Percentiles rank a stretch among this genome's conserved stretches.
Conservation (phyloP, 2,113 vertebrate genomes). For the Malurus melanocephalus region DNA sequence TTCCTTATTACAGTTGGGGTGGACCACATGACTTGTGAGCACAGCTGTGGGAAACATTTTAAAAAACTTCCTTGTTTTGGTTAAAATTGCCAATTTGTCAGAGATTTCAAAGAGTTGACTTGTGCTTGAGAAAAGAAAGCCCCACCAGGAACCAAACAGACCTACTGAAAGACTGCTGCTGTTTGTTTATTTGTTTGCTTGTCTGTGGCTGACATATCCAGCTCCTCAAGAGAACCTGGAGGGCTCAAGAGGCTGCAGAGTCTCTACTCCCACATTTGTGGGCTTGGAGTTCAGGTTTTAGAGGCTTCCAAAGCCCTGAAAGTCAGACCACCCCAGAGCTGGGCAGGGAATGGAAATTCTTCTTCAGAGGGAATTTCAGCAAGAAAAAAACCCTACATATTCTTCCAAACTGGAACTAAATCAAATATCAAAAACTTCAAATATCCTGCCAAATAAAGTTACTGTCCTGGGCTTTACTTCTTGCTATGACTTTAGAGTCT, state of each 20-base stretch:
- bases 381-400: conserved; percentile 17
- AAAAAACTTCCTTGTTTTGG: conserved; percentile 17
- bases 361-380: conserved; percentile 39
- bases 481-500: not conserved
- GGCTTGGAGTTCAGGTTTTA: not conserved
- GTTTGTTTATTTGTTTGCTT: conserved; percentile 26
- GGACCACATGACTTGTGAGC: not conserved
- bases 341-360: conserved; percentile 48
- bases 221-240: not conserved
- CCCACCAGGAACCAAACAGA: not conserved
- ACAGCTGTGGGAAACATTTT: conserved; percentile 36
- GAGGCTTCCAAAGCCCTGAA: conserved; percentile 10
- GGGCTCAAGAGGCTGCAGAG: conserved; percentile 10
- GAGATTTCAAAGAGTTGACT: conserved; percentile 24
- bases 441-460: conserved; percentile 28
- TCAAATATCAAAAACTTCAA: conserved; percentile 10
- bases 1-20: conserved; percentile 13
- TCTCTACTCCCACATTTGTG: not conserved
- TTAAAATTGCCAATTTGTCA: conserved; percentile 24
- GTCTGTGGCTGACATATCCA: conserved; percentile 10
- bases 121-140: not conserved
- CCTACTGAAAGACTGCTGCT: conserved; percentile 17
- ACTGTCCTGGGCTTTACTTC: conserved; percentile 7
- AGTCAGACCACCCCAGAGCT: conserved; percentile 57
- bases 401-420: conserved; percentile 40